These are phyloP conservation scores for Carterocephalus palaemon DNA, from an alignment of 2,888 invertebrate species.

Conservation along the genomic window DNA sequence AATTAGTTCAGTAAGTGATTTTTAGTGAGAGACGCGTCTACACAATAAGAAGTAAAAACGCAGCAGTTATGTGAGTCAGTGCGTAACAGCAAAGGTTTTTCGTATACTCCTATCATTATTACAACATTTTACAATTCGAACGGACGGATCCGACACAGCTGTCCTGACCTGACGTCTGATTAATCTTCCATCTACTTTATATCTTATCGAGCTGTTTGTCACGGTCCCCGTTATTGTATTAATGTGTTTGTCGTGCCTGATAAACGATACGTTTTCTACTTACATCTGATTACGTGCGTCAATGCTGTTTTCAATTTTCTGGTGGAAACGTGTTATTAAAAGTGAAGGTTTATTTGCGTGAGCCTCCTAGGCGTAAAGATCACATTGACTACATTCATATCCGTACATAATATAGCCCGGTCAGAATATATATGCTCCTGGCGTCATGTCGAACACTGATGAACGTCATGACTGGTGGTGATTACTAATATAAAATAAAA, in stretches of 20 bases:
- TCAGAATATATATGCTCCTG: no score
- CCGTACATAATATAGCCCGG: background rate
- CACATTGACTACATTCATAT: background rate
- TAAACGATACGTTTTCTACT: slow-evolving; percentile 13
- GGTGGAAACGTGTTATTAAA: background rate
- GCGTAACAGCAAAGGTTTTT: slow-evolving; percentile 8
- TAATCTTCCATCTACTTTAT: slow-evolving; percentile 21
- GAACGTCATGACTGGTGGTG: no score
- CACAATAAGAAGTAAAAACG: no score
- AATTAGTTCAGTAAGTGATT: no score
- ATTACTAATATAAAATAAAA: no score
- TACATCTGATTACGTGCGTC: slow-evolving; percentile 12
- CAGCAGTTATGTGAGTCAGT: background rate
- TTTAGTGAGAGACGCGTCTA: no score
- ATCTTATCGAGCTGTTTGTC: slow-evolving; percentile 23
- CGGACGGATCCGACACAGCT: slow-evolving; percentile 15
- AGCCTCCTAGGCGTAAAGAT: no score
- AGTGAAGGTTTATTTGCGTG: slow-evolving; percentile 1
- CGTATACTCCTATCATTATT: slow-evolving; percentile 8
- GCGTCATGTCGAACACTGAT: no score
- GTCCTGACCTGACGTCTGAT: slow-evolving; percentile 16
- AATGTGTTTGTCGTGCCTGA: slow-evolving; percentile 20
- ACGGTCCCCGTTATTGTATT: slow-evolving; percentile 14
- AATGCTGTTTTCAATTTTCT: slow-evolving; percentile 3
- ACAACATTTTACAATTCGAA: slow-evolving; percentile 11